Base-by-base conservation (phyloP, 1,140 invertebrate genomes). In the Coptotermes formosanus region DNA sequence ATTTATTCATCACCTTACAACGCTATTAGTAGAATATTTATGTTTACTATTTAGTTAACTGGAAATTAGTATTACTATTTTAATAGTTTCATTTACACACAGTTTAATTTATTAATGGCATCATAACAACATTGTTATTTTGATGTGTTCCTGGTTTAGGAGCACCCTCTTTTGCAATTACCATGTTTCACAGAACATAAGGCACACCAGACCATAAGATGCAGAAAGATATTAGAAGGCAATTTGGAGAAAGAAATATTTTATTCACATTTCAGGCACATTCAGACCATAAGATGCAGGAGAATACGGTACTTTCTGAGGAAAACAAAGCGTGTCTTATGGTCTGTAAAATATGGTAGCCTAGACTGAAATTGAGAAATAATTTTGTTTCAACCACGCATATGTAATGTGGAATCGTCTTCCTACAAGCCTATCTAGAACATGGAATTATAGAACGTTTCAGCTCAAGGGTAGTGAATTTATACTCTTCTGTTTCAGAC, bases 11-110 rank as follows among this genome's bases (percentile, higher is more conserved):
- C 64, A 75, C n/a, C 3, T 75, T 75, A 75, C 38, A 75, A 30
- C 0, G 64, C 64, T 75, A 75, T 75, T 75, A 75, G 64, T 75
- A 75, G 7, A n/a, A n/a, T n/a, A 75, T 75, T 75, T 75, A 55
- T 75, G 30, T 11, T n/a, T 75, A 75, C n/a, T 30, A 9, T 30
- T 75, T 75, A n/a, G 64, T 75, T 30, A 75, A 75, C 64, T 75
- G 64, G 64, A 75, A 75, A 75, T 75, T 75, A 75, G 64, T 75
- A 75, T 75, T 30, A 75, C 64, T 75, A 12, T 55, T 75, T 75
- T 8, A 75, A 75, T 30, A 75, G 25, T 30, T 75, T 75, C n/a
- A 75, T 30, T 75, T 30, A 75, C 9, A 75, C n/a, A 75, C 64
- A 75, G n/a, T 12, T n/a, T 7, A 75, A 30, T 9, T n/a, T 23